Evolutionary conservation across 2,888 invertebrate species (phyloP).

Genomic region (Caenorhabditis angaria): DNA sequence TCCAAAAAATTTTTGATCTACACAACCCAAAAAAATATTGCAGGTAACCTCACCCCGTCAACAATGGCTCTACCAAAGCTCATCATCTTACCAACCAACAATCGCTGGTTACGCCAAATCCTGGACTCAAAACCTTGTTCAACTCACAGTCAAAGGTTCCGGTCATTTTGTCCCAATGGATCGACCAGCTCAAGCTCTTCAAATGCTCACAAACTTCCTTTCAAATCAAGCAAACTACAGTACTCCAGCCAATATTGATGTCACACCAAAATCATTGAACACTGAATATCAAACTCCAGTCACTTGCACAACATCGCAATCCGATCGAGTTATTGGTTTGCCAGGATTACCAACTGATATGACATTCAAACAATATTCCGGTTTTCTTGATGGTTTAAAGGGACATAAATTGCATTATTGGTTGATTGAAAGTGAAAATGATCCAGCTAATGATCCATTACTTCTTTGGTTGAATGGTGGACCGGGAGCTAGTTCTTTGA

Average conservation of each 20-base stretch:
- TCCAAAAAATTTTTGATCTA: no score
- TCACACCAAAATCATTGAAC: constrained; percentile 35
- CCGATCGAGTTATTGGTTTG: constrained; percentile 42
- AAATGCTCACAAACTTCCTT: constrained; percentile 64
- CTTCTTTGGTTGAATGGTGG: constrained; percentile 68
- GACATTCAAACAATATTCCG: constrained; percentile 46
- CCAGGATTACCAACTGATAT: constrained; percentile 40
- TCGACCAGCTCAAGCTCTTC: constrained; percentile 60
- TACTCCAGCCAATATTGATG: constrained; percentile 32
- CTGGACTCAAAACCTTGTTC: constrained; percentile 44
- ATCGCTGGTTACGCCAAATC: constrained; percentile 52
- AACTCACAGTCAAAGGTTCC: constrained; percentile 54
- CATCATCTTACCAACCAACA: constrained; percentile 10
- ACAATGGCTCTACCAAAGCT: constrained; percentile 45
- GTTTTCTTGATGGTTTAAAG: constrained; percentile 66
- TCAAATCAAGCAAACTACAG: constrained; percentile 50
- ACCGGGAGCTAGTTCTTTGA: constrained; percentile 74
- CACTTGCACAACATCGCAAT: constrained; percentile 16
- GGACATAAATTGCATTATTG: constrained; percentile 73
- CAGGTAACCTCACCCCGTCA: constrained; percentile 18
- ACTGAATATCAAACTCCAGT: not conserved
- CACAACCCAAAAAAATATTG: not conserved
- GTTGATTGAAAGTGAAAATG: constrained; percentile 58
- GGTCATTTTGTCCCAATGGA: constrained; percentile 57
- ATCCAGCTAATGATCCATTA: constrained; percentile 48